Base-by-base conservation (phyloP, 2,113 vertebrate species). In the Brachyistius frenatus region DNA sequence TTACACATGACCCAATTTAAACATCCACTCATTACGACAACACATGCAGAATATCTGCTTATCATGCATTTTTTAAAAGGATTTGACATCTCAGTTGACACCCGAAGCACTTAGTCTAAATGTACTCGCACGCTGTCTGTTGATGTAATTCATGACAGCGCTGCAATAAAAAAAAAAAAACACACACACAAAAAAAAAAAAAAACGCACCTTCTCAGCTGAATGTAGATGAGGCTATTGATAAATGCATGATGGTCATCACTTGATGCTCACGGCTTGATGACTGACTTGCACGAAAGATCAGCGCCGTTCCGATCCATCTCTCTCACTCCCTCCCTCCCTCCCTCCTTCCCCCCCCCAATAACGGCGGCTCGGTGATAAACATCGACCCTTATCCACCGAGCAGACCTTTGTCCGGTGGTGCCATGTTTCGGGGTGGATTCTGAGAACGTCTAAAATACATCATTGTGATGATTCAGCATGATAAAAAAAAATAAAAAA, bases 381-480 rank as follows among this genome's bases (percentile, higher is more conserved):
- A 86, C 89, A 93, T 89, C 85, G 84, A 91, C 90, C 88, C 84
- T 88, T 61, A 87, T 90, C 84, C 81, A 67, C 74, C 89, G 77
- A 56, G 78, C 85, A 91, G 91, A 94, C 92, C 91, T 93, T 93
- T 92, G 90, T 94, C 88, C 91, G 83, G 76, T 75, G 88, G 86
- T 89, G 90, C 93, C 91, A 82, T 92, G 80, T 92, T 92, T 85
- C 89, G 83, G 84, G 90, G 84, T 90, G 90, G 82, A 85, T 92
- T 91, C 84, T 83, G 63, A 82, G 69, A 81, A 81, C 84, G 87
- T 72, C 83, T 89, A 84, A 23, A 88, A 92, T 80, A 71, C 84
- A 89, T 78, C 76, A 86, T 86, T 91, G 85, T 94, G 92, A 94
- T 93, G 93, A 94, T 90, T 93, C 93, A 92, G 92, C 93, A 92